Evolutionary conservation across 1,140 invertebrate genomes (phyloP).

Genomic region (Brachionus plicatilis): DNA sequence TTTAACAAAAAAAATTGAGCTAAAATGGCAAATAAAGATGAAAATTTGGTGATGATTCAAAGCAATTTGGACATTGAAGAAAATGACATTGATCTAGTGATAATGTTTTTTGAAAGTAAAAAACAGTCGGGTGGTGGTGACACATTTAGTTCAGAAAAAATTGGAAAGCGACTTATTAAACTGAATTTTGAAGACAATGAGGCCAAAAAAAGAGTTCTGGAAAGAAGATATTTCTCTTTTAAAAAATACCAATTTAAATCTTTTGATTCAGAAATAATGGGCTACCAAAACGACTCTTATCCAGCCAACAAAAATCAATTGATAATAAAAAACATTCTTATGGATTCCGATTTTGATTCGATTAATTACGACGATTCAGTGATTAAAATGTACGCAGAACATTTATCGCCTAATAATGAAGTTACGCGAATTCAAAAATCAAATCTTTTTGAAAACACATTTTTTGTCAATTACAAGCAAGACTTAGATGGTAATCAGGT

Average conservation of each 20-base stretch:
- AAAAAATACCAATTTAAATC: constrained; percentile 31
- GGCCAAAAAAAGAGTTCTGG: neutral
- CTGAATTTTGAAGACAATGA: neutral
- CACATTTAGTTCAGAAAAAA: neutral
- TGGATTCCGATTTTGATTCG: neutral
- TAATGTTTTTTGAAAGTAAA: constrained; percentile 33
- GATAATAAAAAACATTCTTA: neutral
- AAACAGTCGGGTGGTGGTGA: constrained; percentile 24
- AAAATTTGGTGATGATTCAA: neutral
- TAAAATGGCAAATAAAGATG: neutral
- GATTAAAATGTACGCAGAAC: constrained; percentile 9
- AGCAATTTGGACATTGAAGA: neutral
- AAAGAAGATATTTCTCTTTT: constrained; percentile 14
- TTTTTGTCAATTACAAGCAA: neutral
- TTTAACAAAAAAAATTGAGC: neutral
- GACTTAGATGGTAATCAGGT: neutral
- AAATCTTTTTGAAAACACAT: neutral
- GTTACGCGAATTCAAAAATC: neutral
- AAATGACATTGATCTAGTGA: neutral
- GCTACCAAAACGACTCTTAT: neutral
- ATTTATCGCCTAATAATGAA: neutral
- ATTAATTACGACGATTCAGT: neutral
- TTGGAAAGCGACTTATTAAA: neutral
- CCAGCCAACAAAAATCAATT: neutral
- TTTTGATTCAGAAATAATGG: neutral